Evolutionary conservation across 2,797 vertebrate genomes (phyloP), one percentile per base, ranked within the genome.

Genomic region (Sebastolobus alascanus): DNA sequence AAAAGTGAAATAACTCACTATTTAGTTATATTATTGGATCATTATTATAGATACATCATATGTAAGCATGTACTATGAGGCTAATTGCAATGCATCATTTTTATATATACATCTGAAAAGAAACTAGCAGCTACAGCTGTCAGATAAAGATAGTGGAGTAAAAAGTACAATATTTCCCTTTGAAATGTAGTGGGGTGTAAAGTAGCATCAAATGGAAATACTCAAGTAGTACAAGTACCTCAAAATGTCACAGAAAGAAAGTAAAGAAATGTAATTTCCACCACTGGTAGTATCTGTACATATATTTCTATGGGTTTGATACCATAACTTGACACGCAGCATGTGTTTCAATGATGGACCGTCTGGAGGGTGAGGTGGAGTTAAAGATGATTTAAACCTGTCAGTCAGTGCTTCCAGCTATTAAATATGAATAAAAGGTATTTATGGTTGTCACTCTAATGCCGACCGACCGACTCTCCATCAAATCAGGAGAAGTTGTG

Each of bases 361-460:
- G 25, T 64, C 67, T 65, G 59, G 2, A 31, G 7, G 25, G 7
- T 78, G 50, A 40, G 22, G 12, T 55, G 67, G 35, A 38, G 31
- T 50, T 68, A 2, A 61, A 55, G 46, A 63, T 43, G 66, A 77
- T 63, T 61, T 55, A n/a, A 77, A 29, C 31, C 27, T 52, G 55
- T 54, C 59, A 37, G 55, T 54, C 59, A 37, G 13, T 2, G 27
- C 59, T 64, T 70, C 43, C 58, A 70, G 27, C 14, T 65, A 56
- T 65, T 70, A 54, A 52, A 77, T 43, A 64, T 37, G 37, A 63
- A 40, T 27, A 6, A 50, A 58, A 50, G 13, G 6, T 72, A 3
- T 76, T 66, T 1, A 5, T 4, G 6, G 6, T 4, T 13, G 14
- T 38, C 22, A 11, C 50, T 58, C 0, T 35, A 18, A 56, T 9